Conservation (phyloP, 1,140 invertebrate species). For the Argopecten irradians region DNA sequence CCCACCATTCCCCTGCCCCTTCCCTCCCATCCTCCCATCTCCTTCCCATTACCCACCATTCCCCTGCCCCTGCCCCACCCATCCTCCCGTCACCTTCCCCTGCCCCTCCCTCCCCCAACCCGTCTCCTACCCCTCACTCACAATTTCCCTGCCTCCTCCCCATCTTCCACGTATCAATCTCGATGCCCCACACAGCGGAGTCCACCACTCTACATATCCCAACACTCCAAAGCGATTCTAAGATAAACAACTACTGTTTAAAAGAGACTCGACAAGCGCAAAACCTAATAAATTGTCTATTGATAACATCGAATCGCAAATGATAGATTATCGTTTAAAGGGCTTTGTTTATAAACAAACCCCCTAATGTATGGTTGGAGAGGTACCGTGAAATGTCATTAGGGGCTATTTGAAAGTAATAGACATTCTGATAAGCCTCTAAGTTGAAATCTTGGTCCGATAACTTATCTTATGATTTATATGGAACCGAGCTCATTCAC, state of each 20-base stretch:
- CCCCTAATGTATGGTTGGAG: neutral
- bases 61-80: too few relatives aligned
- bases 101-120: neutral
- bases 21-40: neutral
- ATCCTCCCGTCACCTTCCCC: neutral
- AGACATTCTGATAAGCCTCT: neutral
- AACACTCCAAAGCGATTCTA: neutral
- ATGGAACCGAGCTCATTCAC: neutral
- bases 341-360: neutral
- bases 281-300: slow-evolving; percentile 11
- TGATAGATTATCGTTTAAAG: neutral
- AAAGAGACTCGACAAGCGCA: neutral
- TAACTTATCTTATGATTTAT: neutral
- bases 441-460: neutral
- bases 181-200: neutral
- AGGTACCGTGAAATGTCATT: neutral
- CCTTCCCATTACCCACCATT: neutral
- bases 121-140: neutral
- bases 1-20: neutral
- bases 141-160: neutral
- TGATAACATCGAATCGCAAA: slow-evolving; percentile 1
- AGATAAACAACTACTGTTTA: neutral
- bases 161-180: neutral
- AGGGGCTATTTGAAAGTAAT: slow-evolving; percentile 13
- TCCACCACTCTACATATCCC: neutral